phyloP scores from a whole-genome alignment of 2,797 vertebrate species.

The Pipistrellus pipistrellus region DNA sequence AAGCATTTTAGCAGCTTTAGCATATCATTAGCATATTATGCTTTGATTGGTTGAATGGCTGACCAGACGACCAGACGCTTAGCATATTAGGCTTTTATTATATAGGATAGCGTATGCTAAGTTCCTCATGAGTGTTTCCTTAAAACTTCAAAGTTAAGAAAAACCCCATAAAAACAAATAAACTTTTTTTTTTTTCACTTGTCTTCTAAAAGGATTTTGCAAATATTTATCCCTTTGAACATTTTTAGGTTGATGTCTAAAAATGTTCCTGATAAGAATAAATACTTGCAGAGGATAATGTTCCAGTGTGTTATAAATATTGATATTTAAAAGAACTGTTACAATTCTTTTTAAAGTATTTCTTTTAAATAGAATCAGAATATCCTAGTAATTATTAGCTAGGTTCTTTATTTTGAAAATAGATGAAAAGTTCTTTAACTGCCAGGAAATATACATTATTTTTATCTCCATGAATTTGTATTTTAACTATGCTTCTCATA shows the following conservation, averaged over 20 bases:
- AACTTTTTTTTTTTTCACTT: conserved; percentile 14
- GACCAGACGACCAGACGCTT: no score
- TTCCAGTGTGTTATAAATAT: conserved; percentile 34
- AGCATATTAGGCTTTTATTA: no score
- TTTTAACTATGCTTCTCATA: not conserved
- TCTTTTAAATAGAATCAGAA: conserved; percentile 35
- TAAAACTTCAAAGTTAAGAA: not conserved
- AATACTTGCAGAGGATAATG: not conserved
- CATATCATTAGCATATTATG: no score
- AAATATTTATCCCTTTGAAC: conserved; percentile 3
- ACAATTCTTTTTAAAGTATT: not conserved
- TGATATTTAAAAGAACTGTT: conserved; percentile 35
- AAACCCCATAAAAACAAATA: not conserved
- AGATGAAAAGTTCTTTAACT: conserved; percentile 5
- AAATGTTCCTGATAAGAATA: conserved; percentile 19
- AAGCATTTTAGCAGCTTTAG: no score
- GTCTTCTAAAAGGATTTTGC: conserved; percentile 19
- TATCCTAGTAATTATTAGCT: not conserved
- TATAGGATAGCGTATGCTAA: not conserved
- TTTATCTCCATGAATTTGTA: conserved; percentile 16
- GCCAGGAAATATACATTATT: not conserved
- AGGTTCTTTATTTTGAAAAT: conserved; percentile 26
- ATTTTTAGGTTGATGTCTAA: conserved; percentile 52
- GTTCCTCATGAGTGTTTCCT: not conserved
- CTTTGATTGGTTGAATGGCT: no score